A percentile compares a stretch with the other conserved stretches of the same genome.
These are phyloP conservation scores for Cheirogaleus major DNA, from an alignment of 2,797 vertebrate genomes.

Conservation along the genomic window DNA sequence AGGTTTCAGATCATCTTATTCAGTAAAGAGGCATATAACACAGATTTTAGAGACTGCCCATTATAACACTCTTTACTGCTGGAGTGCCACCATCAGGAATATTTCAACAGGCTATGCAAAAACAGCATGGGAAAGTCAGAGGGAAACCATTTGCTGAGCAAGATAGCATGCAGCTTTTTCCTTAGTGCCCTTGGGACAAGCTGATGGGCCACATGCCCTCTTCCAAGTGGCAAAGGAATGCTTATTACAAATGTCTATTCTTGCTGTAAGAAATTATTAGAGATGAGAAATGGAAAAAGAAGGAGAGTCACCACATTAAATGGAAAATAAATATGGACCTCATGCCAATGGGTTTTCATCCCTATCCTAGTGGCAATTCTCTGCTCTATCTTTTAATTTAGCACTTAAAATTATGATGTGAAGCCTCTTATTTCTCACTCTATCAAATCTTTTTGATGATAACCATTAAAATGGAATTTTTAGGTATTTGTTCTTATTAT, in stretches of 20 bases:
- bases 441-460: neutral
- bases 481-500: neutral
- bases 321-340: neutral
- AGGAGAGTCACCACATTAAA: neutral
- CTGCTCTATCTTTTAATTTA: neutral
- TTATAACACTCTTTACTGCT: too few relatives aligned
- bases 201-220: neutral
- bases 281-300: neutral
- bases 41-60: neutral
- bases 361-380: neutral
- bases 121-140: neutral
- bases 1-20: neutral
- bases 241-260: neutral
- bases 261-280: neutral
- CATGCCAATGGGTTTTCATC: neutral
- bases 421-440: neutral
- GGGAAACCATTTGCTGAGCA: neutral
- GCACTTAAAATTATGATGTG: neutral
- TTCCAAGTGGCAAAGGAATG: neutral
- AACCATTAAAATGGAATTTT: conserved; percentile 1
- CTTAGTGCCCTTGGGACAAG: neutral
- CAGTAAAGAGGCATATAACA: neutral
- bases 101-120: neutral
- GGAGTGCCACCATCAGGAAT: too few relatives aligned
- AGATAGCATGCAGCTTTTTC: neutral